Percentiles rank a stretch among this genome's conserved stretches.
Evolutionary conservation across 2,113 vertebrate species (phyloP).

Genomic region (Megaleporinus macrocephalus): DNA sequence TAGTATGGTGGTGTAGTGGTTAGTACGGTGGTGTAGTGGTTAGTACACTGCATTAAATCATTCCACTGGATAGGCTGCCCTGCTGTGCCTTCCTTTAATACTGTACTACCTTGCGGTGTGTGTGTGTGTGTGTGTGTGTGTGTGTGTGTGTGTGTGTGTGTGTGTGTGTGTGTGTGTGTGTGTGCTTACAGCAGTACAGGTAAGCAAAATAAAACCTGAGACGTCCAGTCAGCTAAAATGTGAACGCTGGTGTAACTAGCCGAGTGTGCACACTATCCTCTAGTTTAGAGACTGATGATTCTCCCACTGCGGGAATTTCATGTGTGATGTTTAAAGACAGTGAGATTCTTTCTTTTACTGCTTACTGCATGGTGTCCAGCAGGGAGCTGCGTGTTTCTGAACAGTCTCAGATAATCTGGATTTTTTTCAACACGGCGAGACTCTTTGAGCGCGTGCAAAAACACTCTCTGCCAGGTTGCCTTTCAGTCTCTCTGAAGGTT

Average conservation of each 20-base stretch:
- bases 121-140: no score
- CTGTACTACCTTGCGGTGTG: not conserved
- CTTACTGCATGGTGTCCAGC: not conserved
- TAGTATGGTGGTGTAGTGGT: no score
- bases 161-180: not conserved
- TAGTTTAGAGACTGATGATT: not conserved
- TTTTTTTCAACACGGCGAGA: not conserved
- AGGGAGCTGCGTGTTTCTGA: slow-evolving; percentile 2
- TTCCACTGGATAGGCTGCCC: no score
- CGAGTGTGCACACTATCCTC: not conserved
- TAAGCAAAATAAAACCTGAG: slow-evolving; percentile 31
- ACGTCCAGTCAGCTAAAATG: not conserved
- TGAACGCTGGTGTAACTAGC: not conserved
- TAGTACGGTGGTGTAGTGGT: no score
- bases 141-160: slow-evolving; percentile 20
- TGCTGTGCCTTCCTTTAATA: not conserved
- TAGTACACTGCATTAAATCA: no score
- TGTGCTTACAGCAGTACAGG: not conserved
- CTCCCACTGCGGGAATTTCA: not conserved
- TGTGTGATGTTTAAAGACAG: not conserved
- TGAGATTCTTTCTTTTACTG: not conserved
- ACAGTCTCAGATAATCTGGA: slow-evolving; percentile 25
- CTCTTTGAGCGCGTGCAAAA: not conserved
- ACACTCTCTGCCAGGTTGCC: not conserved
- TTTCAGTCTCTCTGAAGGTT: slow-evolving; percentile 29